phyloP scores from a whole-genome alignment of 2,113 vertebrate species.

The Hippolais icterina region DNA sequence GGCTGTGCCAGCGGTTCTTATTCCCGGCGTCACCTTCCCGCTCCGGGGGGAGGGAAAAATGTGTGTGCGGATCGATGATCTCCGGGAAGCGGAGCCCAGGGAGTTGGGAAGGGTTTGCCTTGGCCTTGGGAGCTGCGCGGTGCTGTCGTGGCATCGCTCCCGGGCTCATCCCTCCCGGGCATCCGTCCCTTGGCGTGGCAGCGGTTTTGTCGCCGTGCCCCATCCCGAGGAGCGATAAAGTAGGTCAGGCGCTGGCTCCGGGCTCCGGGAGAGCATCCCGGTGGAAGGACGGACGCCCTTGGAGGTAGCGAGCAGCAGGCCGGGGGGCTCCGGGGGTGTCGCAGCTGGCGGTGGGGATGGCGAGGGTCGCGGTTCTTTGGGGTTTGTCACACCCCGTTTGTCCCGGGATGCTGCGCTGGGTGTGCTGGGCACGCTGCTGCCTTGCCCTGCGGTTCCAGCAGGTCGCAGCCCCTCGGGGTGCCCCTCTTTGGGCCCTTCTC shows the following conservation, averaged over 20 bases:
- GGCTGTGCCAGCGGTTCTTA: not conserved
- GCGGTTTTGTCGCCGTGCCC: not conserved
- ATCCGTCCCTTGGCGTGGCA: not conserved
- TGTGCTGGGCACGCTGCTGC: not conserved
- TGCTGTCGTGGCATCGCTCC: not conserved
- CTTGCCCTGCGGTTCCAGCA: not conserved
- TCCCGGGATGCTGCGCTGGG: not conserved
- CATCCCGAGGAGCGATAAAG: not conserved
- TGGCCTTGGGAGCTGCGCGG: not conserved
- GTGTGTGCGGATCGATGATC: not conserved
- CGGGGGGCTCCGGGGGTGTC: not conserved
- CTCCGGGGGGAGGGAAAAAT: too few relatives aligned
- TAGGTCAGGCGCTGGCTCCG: not conserved
- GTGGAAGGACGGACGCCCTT: not conserved
- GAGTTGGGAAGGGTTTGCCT: not conserved
- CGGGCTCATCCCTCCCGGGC: not conserved
- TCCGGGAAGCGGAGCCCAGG: rapidly evolving
- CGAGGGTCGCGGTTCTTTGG: not conserved
- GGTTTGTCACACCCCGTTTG: not conserved
- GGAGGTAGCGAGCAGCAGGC: not conserved
- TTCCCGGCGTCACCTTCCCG: not conserved
- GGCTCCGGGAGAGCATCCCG: not conserved
- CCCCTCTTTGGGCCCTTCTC: not conserved
- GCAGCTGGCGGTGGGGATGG: not conserved
- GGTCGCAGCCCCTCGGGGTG: not conserved